Conservation (phyloP, 2,113 vertebrate species). For the Hepsetus odoe region DNA sequence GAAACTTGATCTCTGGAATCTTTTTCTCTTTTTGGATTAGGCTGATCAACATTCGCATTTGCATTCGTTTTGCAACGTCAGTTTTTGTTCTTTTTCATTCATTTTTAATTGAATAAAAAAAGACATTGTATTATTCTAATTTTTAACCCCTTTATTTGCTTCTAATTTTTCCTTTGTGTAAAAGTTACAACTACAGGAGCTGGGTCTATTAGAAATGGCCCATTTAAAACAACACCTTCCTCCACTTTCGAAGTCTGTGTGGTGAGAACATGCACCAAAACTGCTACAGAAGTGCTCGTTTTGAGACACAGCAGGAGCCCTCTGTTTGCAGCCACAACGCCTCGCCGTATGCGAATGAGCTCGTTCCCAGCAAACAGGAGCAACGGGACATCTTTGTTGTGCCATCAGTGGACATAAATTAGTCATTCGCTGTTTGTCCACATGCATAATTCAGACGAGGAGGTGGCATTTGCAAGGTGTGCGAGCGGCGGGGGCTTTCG, state of each 20-base stretch:
- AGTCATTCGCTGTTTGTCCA: slow-evolving; percentile 69
- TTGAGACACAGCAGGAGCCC: slow-evolving; percentile 1
- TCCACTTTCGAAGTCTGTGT: too few species aligned
- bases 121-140: too few species aligned
- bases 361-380: slow-evolving; percentile 58
- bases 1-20: too few species aligned
- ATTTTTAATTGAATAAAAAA: too few species aligned
- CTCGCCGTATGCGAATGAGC: slow-evolving; percentile 51
- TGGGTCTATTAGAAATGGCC: too few species aligned
- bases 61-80: too few species aligned
- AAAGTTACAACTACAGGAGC: too few species aligned
- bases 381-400: slow-evolving; percentile 59
- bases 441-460: slow-evolving; percentile 73
- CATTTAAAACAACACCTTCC: background rate
- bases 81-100: too few species aligned
- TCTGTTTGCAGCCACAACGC: slow-evolving; percentile 58
- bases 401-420: slow-evolving; percentile 69
- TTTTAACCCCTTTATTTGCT: too few species aligned
- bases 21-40: too few species aligned
- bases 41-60: too few species aligned
- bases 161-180: too few species aligned
- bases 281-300: background rate
- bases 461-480: slow-evolving; percentile 67
- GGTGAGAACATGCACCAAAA: background rate
- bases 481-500: slow-evolving; percentile 30